These are phyloP conservation scores for Pleuronectes platessa DNA, from an alignment of 2,113 vertebrate genomes.

Conservation along the genomic window DNA sequence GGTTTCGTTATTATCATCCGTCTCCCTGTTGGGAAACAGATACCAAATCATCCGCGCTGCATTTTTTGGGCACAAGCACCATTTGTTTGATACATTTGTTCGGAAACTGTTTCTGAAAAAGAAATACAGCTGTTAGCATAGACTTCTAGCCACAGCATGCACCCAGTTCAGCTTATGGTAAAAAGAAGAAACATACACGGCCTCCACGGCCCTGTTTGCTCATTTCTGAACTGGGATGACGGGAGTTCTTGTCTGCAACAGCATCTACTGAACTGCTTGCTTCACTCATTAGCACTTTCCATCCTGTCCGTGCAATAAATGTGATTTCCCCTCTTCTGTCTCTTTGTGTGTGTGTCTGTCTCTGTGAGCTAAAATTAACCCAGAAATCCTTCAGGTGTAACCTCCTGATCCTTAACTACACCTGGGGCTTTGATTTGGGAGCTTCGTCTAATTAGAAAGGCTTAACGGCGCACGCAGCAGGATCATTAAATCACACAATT, in stretches of 20 bases:
- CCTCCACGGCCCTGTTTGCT: constrained; percentile 13
- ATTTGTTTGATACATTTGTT: neutral
- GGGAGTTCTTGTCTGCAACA: neutral
- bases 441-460: constrained; percentile 11
- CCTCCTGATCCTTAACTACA: constrained; percentile 10
- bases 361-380: neutral
- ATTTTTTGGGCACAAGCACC: neutral
- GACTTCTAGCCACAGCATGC: constrained; percentile 6
- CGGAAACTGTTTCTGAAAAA: neutral
- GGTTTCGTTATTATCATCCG: constrained; percentile 40
- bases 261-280: neutral
- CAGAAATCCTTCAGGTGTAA: constrained; percentile 17
- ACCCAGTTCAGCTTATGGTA: neutral
- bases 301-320: neutral
- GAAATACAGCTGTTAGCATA: constrained; percentile 8
- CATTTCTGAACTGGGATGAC: constrained; percentile 10
- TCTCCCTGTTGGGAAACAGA: constrained; percentile 35
- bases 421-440: constrained; percentile 1
- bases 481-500: constrained; percentile 19
- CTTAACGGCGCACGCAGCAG: constrained; percentile 3
- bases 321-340: too few relatives aligned
- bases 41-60: constrained; percentile 13
- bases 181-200: neutral
- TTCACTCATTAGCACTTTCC: constrained; percentile 11
- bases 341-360: neutral